Percentiles rank a stretch among this genome's conserved stretches.
Evolutionary conservation across 1,140 invertebrate genomes (phyloP).

Genomic region (Trypoxylus dichotomus): DNA sequence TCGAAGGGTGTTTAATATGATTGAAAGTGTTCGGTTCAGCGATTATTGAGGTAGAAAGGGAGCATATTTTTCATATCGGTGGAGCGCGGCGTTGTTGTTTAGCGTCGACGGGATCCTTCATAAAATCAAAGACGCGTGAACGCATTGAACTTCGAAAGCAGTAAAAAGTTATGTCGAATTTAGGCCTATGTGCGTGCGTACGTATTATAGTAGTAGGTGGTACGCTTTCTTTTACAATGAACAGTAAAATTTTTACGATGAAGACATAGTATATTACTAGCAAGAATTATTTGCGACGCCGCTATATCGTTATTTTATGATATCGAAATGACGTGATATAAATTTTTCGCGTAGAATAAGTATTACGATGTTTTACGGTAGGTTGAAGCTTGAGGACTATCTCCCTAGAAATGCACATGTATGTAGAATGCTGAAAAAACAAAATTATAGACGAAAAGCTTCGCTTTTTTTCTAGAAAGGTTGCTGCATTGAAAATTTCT

Average conservation of each 20-base stretch:
- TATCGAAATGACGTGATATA: constrained; percentile 12
- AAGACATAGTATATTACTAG: background rate
- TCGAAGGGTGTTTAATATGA: constrained; percentile 11
- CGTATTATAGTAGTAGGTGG: background rate
- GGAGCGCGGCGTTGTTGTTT: background rate
- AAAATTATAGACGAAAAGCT: background rate
- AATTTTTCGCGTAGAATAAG: background rate
- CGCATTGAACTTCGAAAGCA: constrained; percentile 13
- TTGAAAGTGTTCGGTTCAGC: constrained; percentile 24
- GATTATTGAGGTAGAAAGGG: constrained; percentile 19
- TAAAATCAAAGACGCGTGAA: constrained; percentile 24
- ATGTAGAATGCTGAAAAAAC: background rate
- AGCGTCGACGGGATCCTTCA: background rate
- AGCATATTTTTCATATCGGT: constrained; percentile 16
- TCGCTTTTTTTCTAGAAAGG: background rate
- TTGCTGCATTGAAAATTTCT: too few relatives aligned
- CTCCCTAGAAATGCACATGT: background rate
- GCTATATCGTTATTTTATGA: background rate
- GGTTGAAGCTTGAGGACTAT: background rate
- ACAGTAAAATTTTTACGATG: background rate
- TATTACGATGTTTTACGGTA: background rate
- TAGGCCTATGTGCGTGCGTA: background rate
- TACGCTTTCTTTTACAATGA: background rate
- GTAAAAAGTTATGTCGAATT: constrained; percentile 10
- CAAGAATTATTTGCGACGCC: constrained; percentile 4